Evolutionary conservation across 2,888 invertebrate species (phyloP), one percentile per base, ranked within the genome.

Genomic region (Orthonevra nobilis): DNA sequence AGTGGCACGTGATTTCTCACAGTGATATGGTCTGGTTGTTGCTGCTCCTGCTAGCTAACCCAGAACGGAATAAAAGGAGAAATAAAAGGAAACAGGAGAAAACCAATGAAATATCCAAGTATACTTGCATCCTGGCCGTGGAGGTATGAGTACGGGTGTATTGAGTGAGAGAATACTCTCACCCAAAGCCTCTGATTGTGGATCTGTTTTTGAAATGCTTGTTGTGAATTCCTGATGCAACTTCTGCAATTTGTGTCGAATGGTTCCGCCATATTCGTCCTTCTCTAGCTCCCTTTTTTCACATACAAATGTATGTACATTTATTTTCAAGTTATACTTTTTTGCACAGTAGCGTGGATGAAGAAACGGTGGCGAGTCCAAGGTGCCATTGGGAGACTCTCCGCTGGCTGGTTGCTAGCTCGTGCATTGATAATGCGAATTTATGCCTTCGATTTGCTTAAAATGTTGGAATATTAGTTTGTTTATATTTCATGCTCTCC

Each of bases 361-460:
- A 36, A 23, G 28, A 50, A 63, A 30, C 63, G n/a, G n/a, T n/a
- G 28, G 19, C 50, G 26, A 12, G 69, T 60, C 38, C 60, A 12
- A 63, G 46, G 63, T 56, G 56, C 48, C 23, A 63, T 15, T 46
- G 54, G 20, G n/a, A n/a, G 56, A 61, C 52, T 70, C 30, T 52
- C 52, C 36, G 63, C 63, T 64, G 56, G 63, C 50, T 77, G 58
- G 42, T 12, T 70, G 70, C 64, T 60, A 86, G 85, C 83, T 87
- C 86, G 87, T 87, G 86, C 87, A 86, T 86, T 86, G 85, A 84
- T 87, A 86, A 86, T 87, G 85, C 84, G 84, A 85, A 84, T 86
- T 85, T 86, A 83, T 85, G 66, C 48, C 73, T 73, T 73, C 66
- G 73, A 79, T 81, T 72, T 68, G 66, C 70, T 60, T 74, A 60